Conservation (phyloP, 1,140 invertebrate species). For the Arion vulgaris region DNA sequence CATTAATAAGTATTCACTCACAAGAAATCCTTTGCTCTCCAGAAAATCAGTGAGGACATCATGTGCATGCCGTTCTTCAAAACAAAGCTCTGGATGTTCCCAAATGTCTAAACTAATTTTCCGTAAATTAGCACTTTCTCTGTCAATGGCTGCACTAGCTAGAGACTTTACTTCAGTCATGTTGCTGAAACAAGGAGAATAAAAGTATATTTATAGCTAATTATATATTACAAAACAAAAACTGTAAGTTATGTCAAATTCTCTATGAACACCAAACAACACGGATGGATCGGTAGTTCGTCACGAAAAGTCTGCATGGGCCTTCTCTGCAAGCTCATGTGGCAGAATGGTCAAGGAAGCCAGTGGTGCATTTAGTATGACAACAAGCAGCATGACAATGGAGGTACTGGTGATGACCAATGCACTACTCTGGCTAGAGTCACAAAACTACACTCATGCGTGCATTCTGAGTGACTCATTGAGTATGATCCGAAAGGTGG, state of each 20-base stretch:
- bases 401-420: too few species aligned
- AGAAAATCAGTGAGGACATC: slow-evolving; percentile 58
- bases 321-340: too few species aligned
- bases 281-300: too few species aligned
- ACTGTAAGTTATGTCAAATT: neutral
- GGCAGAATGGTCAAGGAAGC: too few species aligned
- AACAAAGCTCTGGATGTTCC: slow-evolving; percentile 68
- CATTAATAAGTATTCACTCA: neutral
- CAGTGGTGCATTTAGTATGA: too few species aligned
- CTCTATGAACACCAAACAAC: neutral
- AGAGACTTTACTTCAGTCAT: slow-evolving; percentile 48
- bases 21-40: slow-evolving; percentile 8
- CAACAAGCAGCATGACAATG: too few species aligned
- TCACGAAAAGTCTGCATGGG: too few species aligned
- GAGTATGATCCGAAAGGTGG: too few species aligned
- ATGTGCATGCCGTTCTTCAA: slow-evolving; percentile 68
- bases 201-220: neutral
- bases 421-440: too few species aligned
- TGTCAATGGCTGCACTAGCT: slow-evolving; percentile 55
- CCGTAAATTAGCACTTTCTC: slow-evolving; percentile 43
- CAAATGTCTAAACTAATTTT: slow-evolving; percentile 63
- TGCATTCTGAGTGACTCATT: too few species aligned
- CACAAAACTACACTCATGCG: too few species aligned
- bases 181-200: neutral
- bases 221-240: too few species aligned